Conservation (phyloP, 2,888 invertebrate genomes). For the Papilio elwesi region DNA sequence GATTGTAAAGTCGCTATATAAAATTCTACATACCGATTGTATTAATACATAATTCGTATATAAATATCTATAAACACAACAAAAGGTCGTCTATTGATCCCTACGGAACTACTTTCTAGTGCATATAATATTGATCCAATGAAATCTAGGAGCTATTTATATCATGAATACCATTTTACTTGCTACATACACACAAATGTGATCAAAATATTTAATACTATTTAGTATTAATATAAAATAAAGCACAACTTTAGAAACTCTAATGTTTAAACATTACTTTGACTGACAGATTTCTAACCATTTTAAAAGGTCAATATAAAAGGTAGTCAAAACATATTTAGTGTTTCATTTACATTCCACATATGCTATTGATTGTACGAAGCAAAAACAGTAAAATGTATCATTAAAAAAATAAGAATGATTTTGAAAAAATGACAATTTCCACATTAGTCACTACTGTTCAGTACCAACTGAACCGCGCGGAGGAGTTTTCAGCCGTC, state of each 20-base stretch:
- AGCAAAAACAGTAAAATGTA: neutral
- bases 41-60: conserved; percentile 43
- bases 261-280: neutral
- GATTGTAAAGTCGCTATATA: conserved; percentile 56
- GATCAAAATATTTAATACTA: neutral
- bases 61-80: conserved; percentile 61
- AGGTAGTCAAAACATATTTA: neutral
- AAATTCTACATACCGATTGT: conserved; percentile 54
- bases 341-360: neutral
- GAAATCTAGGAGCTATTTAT: neutral
- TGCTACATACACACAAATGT: neutral
- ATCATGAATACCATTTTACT: neutral
- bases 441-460: too few species aligned
- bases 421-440: neutral
- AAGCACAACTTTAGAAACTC: conserved; percentile 18
- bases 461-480: too few species aligned
- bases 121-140: conserved; percentile 11
- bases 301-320: neutral
- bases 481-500: too few species aligned
- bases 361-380: neutral
- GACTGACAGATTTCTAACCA: neutral
- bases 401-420: neutral
- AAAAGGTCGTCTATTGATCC: conserved; percentile 56
- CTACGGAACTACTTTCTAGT: conserved; percentile 52
- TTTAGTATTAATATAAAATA: conserved; percentile 5